Percentiles rank a stretch among this genome's conserved stretches.
phyloP scores from a whole-genome alignment of 2,797 vertebrate species.

The Galagoides demidoff region DNA sequence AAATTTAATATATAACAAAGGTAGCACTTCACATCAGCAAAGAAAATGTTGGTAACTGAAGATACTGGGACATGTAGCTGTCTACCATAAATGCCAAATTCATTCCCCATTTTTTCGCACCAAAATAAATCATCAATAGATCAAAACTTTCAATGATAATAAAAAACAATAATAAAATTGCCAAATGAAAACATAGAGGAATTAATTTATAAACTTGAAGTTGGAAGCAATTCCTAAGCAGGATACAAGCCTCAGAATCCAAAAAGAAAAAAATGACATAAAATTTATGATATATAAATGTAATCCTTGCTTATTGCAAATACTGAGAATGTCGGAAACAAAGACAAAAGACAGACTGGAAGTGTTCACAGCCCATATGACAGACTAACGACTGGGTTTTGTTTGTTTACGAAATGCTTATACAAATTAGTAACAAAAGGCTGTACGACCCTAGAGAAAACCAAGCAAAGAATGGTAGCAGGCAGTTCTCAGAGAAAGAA shows the following conservation, averaged over 20 bases:
- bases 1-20: slow-evolving; percentile 42
- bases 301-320: background rate
- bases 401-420: slow-evolving; percentile 47
- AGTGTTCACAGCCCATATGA: background rate
- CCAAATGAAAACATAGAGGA: background rate
- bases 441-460: slow-evolving; percentile 42
- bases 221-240: slow-evolving; percentile 8
- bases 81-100: background rate
- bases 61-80: background rate
- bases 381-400: background rate
- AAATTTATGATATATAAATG: slow-evolving; percentile 10
- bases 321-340: slow-evolving; percentile 37
- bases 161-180: slow-evolving; percentile 12
- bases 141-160: slow-evolving; percentile 37
- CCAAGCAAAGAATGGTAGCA: slow-evolving; percentile 9
- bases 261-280: slow-evolving; percentile 8
- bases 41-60: background rate
- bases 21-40: slow-evolving; percentile 36
- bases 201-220: slow-evolving; percentile 22
- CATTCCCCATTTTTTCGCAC: background rate
- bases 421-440: slow-evolving; percentile 61
- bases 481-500: slow-evolving; percentile 60
- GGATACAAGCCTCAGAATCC: background rate
- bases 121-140: slow-evolving; percentile 38
- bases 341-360: slow-evolving; percentile 35